Base-by-base conservation (phyloP, 1,140 invertebrate species). In the Popillia japonica region DNA sequence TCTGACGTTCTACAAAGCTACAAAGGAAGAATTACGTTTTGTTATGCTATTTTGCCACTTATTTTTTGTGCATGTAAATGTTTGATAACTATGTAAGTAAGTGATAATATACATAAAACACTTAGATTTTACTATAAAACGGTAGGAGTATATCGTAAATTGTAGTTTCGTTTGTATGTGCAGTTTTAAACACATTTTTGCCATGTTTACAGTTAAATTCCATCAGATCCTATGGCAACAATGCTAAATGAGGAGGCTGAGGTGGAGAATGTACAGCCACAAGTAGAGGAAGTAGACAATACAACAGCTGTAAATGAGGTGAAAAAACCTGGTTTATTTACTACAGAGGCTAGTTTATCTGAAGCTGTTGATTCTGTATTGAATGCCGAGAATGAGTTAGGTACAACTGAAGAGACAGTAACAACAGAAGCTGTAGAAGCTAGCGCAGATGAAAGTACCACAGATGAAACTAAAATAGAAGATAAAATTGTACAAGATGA, bases 341-440 rank as follows among this genome's bases (percentile, higher is more conserved):
- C 27, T 22, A 68, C 22, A 68, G 61, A 68, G 22, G 27, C 27
- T 3, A 68, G 61, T 27, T 68, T 68, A 27, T 68, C 61, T 68
- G 61, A 68, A 14, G 61, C 27, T 68, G 61, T 68, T 68, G 27
- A 68, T 68, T 27, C 61, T 27, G 61, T 68, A 27, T 68, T 68
- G 22, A 68, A 34, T 14, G 11, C 61, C 2, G 48, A 17, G 6
- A 17, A 55, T 55, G 48, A 55, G 48, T 55, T 55, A 7, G 14
- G 48, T 68, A 68, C 61, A 22, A 22, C 22, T 27, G 61, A 68
- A 68, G 61, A 68, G 11, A 68, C 22, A 27, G 61, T 68, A 9
- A 23, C 7, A 22, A 27, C 61, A 68, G 61, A 68, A 11, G 9
- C 20, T 68, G 61, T 4, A 34, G 27, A 68, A 34, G 17, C 20